These are phyloP conservation scores for Ailurus styani DNA, from an alignment of 2,113 vertebrate genomes.

Conservation along the genomic window DNA sequence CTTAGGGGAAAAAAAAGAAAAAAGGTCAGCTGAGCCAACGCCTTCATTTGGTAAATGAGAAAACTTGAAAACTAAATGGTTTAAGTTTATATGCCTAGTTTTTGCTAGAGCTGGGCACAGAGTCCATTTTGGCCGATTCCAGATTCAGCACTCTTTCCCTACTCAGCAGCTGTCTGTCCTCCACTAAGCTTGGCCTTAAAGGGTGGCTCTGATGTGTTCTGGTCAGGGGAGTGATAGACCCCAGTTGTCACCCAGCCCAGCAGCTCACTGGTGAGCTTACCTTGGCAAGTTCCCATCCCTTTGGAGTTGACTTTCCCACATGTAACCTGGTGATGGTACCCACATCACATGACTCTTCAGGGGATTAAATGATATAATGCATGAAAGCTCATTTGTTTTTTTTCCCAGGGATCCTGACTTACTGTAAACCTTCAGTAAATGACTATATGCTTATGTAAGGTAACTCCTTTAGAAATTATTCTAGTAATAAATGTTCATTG, in stretches of 20 bases:
- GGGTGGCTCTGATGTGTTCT: neutral
- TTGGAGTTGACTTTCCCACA: neutral
- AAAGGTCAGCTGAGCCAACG: neutral
- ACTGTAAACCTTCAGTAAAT: neutral
- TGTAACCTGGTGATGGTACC: neutral
- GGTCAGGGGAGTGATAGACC: neutral
- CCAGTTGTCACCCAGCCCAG: neutral
- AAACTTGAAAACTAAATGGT: neutral
- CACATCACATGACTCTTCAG: no score
- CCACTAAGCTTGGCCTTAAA: neutral
- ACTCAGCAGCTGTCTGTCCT: neutral
- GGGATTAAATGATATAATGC: neutral
- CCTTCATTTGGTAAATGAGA: neutral
- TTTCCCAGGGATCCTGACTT: neutral
- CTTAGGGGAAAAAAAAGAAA: neutral
- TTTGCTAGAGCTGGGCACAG: neutral
- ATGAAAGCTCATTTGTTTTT: neutral
- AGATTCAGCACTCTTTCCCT: neutral
- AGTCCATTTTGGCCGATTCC: neutral
- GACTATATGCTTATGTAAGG: neutral
- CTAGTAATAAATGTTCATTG: neutral
- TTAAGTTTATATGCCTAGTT: neutral
- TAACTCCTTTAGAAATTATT: neutral
- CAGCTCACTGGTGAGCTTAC: neutral
- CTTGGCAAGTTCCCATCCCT: no score